Conservation (phyloP, 1,140 invertebrate genomes). For the Caerostris darwini region DNA sequence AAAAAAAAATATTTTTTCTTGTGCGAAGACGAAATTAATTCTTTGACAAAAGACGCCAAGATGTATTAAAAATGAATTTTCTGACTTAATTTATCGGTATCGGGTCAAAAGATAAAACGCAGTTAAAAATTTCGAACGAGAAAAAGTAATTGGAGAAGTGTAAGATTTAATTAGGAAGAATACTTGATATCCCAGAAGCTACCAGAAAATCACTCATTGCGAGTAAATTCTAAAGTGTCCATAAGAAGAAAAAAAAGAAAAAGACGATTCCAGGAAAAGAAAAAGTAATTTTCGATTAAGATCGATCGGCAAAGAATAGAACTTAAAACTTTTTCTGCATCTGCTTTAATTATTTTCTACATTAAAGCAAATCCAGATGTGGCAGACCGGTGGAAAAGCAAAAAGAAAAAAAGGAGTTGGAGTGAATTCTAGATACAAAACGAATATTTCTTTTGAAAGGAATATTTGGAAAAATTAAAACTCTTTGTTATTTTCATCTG, state of each 20-base stretch:
- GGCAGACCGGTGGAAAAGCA: not conserved
- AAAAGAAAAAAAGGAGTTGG: not conserved
- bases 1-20: not conserved
- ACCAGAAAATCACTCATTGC: slow-evolving; percentile 25
- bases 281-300: slow-evolving; percentile 25
- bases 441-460: not conserved
- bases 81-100: slow-evolving; percentile 3
- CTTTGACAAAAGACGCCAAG: not conserved
- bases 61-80: slow-evolving; percentile 19
- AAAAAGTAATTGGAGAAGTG: slow-evolving; percentile 26
- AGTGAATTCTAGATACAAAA: not conserved
- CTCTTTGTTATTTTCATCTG: slow-evolving; percentile 37
- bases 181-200: slow-evolving; percentile 32
- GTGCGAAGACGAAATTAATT: not conserved
- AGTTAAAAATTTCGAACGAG: slow-evolving; percentile 6
- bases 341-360: slow-evolving; percentile 33
- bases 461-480: not conserved
- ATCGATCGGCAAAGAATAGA: slow-evolving; percentile 29
- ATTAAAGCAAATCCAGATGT: not conserved
- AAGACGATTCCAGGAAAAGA: not conserved
- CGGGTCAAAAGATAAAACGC: not conserved
- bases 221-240: slow-evolving; percentile 30
- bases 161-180: slow-evolving; percentile 10
- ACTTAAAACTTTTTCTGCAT: slow-evolving; percentile 43
- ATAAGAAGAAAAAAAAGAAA: not conserved